These are phyloP conservation scores for Eueides isabella DNA, from an alignment of 1,140 invertebrate genomes.

Conservation along the genomic window DNA sequence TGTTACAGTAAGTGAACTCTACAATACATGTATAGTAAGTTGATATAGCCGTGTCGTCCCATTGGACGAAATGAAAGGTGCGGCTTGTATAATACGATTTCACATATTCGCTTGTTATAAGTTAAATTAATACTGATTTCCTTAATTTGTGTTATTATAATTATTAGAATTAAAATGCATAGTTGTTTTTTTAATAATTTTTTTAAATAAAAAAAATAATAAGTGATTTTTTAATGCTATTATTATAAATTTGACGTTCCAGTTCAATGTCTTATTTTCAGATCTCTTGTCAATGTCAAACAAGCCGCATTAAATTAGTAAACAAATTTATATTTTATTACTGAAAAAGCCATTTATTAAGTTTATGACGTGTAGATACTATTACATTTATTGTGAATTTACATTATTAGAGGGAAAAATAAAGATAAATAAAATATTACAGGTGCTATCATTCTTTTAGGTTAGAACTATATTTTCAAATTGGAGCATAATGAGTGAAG, in stretches of 20 bases:
- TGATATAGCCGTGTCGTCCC: constrained; percentile 32
- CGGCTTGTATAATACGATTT: constrained; percentile 49
- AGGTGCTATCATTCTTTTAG: constrained; percentile 7
- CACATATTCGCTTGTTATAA: not conserved
- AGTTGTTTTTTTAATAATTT: not conserved
- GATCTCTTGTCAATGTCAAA: not conserved
- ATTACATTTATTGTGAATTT: not conserved
- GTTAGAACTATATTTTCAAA: constrained; percentile 38
- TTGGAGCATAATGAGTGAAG: constrained; percentile 51
- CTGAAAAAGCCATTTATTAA: too few species aligned
- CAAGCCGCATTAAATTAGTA: not conserved
- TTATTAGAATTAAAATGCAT: not conserved
- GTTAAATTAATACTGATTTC: not conserved
- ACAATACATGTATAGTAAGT: constrained; percentile 57
- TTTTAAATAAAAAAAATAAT: not conserved
- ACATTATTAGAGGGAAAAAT: not conserved
- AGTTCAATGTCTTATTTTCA: not conserved
- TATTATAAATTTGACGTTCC: not conserved
- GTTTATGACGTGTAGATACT: not conserved
- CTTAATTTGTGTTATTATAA: not conserved
- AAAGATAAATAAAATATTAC: not conserved
- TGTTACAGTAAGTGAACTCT: constrained; percentile 59
- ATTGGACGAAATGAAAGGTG: constrained; percentile 51
- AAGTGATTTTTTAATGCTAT: not conserved
- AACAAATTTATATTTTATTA: not conserved